These are phyloP conservation scores for Drosophila seclusa DNA, from an alignment of 2,888 invertebrate species.

Conservation along the genomic window DNA sequence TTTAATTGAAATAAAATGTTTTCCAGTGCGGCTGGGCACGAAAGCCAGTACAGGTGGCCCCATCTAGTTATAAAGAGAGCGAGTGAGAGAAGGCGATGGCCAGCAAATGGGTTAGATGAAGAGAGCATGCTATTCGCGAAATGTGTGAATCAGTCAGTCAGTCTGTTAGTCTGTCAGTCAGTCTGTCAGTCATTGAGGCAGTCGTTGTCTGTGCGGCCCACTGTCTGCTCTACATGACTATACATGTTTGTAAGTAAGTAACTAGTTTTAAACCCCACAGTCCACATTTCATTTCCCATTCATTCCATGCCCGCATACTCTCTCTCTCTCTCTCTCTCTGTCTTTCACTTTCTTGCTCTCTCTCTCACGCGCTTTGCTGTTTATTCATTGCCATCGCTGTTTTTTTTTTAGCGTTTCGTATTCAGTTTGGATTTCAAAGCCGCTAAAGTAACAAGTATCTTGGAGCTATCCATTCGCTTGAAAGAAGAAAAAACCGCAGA, in stretches of 20 bases:
- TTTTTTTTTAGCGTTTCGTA: slow-evolving; percentile 49
- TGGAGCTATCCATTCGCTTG: slow-evolving; percentile 62
- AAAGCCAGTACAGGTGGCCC: slow-evolving; percentile 42
- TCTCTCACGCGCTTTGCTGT: slow-evolving; percentile 33
- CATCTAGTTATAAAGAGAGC: slow-evolving; percentile 1
- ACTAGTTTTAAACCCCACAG: slow-evolving; percentile 60
- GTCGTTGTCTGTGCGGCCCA: slow-evolving; percentile 42
- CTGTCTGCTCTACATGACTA: slow-evolving; percentile 68
- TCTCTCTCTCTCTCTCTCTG: slow-evolving; percentile 8
- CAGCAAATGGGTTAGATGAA: background rate
- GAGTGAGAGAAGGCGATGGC: background rate
- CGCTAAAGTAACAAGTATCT: slow-evolving; percentile 78
- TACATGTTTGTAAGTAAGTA: slow-evolving; percentile 69
- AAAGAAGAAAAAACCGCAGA: slow-evolving; percentile 43
- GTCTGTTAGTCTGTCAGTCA: slow-evolving; percentile 22
- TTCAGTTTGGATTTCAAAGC: slow-evolving; percentile 80
- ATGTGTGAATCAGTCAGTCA: slow-evolving; percentile 55
- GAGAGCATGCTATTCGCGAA: slow-evolving; percentile 25
- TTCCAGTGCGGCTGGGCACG: slow-evolving; percentile 32
- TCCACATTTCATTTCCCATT: slow-evolving; percentile 66
- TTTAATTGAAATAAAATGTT: slow-evolving; percentile 78
- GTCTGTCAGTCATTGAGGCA: background rate
- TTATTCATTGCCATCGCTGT: slow-evolving; percentile 70
- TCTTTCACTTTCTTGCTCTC: background rate
- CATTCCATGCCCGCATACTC: slow-evolving; percentile 44